A percentile compares a stretch with the other conserved stretches of the same genome.
Evolutionary conservation across 2,113 vertebrate species (phyloP).

Genomic region (Rhizomys pruinosus): DNA sequence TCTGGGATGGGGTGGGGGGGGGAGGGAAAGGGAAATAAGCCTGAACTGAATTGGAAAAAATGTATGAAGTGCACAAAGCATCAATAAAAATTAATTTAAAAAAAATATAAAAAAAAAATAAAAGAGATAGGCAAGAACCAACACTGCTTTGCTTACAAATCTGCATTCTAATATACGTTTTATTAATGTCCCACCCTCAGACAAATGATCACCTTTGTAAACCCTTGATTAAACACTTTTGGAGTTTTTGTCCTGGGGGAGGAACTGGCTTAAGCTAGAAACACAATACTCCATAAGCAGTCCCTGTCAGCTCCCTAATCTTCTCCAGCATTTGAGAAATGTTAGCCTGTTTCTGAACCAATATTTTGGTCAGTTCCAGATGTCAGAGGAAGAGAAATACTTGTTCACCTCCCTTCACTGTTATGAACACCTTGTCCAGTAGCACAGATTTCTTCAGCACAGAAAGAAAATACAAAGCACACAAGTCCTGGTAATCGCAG

Average conservation of each 20-base stretch:
- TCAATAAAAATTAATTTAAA: too few relatives aligned
- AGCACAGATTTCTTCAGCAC: conserved; percentile 75
- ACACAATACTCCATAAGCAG: conserved; percentile 21
- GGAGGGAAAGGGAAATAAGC: too few relatives aligned
- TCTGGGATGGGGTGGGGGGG: too few relatives aligned
- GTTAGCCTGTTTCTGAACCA: conserved; percentile 61
- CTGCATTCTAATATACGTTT: conserved; percentile 83
- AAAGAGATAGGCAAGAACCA: conserved; percentile 80
- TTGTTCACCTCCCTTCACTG: conserved; percentile 60
- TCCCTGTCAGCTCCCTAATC: conserved; percentile 5
- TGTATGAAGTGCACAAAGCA: too few relatives aligned
- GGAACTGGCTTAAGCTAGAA: background rate
- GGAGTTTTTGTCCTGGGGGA: background rate
- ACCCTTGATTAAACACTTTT: conserved; percentile 59
- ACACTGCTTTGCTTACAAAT: conserved; percentile 66
- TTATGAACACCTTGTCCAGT: conserved; percentile 67
- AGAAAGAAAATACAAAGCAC: conserved; percentile 85
- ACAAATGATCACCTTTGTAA: conserved; percentile 70
- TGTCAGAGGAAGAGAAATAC: conserved; percentile 7
- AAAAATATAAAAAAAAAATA: too few relatives aligned
- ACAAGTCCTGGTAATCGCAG: conserved; percentile 82
- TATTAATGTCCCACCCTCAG: conserved; percentile 46
- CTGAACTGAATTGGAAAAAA: too few relatives aligned
- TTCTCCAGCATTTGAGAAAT: conserved; percentile 35
- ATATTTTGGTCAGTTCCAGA: conserved; percentile 45